Base-by-base conservation (phyloP, 2,797 vertebrate genomes). In the Etheostoma nigrum region DNA sequence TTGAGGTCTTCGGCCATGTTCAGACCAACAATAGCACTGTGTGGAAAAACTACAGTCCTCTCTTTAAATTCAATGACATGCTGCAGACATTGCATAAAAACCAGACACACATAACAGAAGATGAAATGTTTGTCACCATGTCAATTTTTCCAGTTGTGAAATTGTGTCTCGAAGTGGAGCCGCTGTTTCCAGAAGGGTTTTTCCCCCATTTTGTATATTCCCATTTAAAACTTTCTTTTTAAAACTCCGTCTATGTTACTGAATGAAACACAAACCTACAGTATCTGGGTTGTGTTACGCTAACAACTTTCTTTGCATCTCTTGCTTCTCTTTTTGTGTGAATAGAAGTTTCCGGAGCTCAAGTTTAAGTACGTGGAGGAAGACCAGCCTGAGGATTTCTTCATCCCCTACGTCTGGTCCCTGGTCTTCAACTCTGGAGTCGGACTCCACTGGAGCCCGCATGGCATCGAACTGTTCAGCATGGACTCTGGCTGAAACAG, bases 331-430 rank as follows among this genome's bases (percentile, higher is more conserved):
- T 76, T 30, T 75, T 25, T 70, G 16, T 88, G 82, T 94, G 0
- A 91, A 85, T 89, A 99, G 98, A 99, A 99, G 80, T 99, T 99
- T 88, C 98, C 98, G 0, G 98, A 99, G 90, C 92, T 99, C 81
- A 99, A 99, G 90, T 99, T 99, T 78, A 99, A 98, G 81, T 99
- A 99, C 0, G 98, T 99, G 89, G 98, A 99, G 88, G 98, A 99
- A 81, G 98, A 99, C 86, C 97, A 99, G 86, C 98, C 98, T 0
- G 98, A 99, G 85, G 98, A 99, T 79, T 99, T 99, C 92, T 99
- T 99, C 93, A 96, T 99, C 91, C 98, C 98, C 0, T 99, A 99
- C 0, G 96, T 98, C 47, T 99, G 98, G 98, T 99, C 98, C 3
- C 93, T 99, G 87, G 96, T 98, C 57, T 99, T 98, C 93, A 98